Evolutionary conservation across 2,888 invertebrate genomes (phyloP).

Genomic region (Cryptocephalus moraei): DNA sequence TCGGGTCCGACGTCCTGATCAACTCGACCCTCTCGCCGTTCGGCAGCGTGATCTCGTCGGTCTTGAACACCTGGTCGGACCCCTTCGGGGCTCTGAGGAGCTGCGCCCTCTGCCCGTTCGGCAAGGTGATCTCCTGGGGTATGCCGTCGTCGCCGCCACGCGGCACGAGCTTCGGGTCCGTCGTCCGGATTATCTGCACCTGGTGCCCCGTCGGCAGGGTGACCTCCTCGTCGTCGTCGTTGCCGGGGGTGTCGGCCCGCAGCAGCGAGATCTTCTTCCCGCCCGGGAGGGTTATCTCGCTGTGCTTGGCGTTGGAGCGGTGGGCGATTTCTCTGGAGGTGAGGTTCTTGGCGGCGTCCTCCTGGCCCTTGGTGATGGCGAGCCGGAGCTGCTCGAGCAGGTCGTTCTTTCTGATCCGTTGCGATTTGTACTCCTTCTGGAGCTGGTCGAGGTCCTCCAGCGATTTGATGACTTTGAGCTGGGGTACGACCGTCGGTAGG

Average conservation of each 20-base stretch:
- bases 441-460: slow-evolving; percentile 32
- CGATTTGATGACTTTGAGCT: slow-evolving; percentile 33
- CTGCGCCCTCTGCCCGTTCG: slow-evolving; percentile 64
- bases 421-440: slow-evolving; percentile 37
- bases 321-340: slow-evolving; percentile 60
- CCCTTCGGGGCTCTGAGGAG: slow-evolving; percentile 42
- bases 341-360: slow-evolving; percentile 56
- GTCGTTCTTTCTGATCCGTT: slow-evolving; percentile 57
- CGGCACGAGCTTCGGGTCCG: slow-evolving; percentile 15
- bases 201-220: slow-evolving; percentile 57
- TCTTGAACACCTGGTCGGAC: slow-evolving; percentile 11
- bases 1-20: slow-evolving; percentile 56
- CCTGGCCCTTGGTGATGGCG: slow-evolving; percentile 58
- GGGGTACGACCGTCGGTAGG: slow-evolving; percentile 44
- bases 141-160: slow-evolving; percentile 37
- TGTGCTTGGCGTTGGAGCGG: slow-evolving; percentile 13
- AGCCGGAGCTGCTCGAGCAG: slow-evolving; percentile 64
- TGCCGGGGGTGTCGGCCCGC: slow-evolving; percentile 52
- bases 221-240: slow-evolving; percentile 16
- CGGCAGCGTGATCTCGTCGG: slow-evolving; percentile 31
- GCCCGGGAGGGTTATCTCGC: slow-evolving; percentile 51
- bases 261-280: slow-evolving; percentile 66
- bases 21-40: slow-evolving; percentile 34
- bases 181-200: slow-evolving; percentile 49
- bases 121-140: slow-evolving; percentile 57